phyloP scores from a whole-genome alignment of 37 sponge, comb jelly and placozoan genomes.

The Mnemiopsis leidyi region DNA sequence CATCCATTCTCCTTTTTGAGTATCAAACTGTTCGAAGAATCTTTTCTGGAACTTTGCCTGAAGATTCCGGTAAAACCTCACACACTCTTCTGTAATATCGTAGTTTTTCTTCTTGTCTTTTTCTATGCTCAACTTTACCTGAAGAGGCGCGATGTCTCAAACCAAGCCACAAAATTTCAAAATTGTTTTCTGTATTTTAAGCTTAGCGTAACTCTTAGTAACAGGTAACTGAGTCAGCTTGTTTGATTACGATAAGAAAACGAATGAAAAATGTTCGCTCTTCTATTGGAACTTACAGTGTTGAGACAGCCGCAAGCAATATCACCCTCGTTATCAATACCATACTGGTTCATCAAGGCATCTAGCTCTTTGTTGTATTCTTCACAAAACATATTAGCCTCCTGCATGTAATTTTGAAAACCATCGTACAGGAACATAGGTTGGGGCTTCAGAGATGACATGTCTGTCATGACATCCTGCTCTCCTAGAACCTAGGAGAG shows the following conservation, averaged over 20 bases:
- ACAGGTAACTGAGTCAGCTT: no score
- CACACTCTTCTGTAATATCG: slow-evolving; percentile 52
- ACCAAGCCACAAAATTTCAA: no score
- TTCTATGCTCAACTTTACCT: neutral
- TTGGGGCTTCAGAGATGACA: neutral
- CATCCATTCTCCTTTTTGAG: slow-evolving; percentile 46
- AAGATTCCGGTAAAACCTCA: slow-evolving; percentile 11
- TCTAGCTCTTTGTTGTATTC: neutral
- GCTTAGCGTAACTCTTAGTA: no score
- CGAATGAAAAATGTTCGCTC: no score
- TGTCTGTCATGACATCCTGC: neutral
- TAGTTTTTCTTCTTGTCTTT: slow-evolving; percentile 29
- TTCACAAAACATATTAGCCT: neutral
- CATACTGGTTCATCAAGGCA: slow-evolving; percentile 12
- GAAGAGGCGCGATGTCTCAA: neutral
- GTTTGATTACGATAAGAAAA: no score
- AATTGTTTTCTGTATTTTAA: no score
- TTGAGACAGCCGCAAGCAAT: slow-evolving; percentile 46
- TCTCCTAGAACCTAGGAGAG: neutral
- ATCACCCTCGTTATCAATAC: neutral
- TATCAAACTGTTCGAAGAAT: slow-evolving; percentile 31
- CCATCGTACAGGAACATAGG: neutral
- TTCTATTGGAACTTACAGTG: no score
- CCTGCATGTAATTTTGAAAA: neutral
- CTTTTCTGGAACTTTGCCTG: neutral